Conservation (phyloP, 2,797 vertebrate species). For the Anguilla pacifica region DNA sequence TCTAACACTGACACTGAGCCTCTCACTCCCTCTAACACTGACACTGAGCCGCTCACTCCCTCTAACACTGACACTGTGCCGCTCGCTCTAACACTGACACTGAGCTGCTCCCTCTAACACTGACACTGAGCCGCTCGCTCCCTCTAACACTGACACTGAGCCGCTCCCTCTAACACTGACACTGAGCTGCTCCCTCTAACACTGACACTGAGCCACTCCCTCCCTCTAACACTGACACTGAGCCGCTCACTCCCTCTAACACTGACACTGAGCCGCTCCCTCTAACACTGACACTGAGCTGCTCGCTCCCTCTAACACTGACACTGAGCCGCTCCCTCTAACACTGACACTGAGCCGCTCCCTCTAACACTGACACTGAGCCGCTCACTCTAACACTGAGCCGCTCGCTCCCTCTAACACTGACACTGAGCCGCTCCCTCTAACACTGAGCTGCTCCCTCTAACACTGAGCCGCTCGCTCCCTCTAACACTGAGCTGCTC, state of each 20-base stretch:
- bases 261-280: conserved; percentile 37
- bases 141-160: background rate
- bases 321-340: background rate
- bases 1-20: background rate
- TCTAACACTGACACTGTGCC: conserved; percentile 38
- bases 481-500: conserved; percentile 25
- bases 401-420: too few species aligned
- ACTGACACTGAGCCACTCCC: background rate
- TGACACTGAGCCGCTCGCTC: background rate
- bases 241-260: too few species aligned
- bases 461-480: background rate
- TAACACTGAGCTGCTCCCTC: too few species aligned
- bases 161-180: background rate
- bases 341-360: background rate
- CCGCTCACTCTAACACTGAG: too few species aligned
- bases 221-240: background rate
- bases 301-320: background rate
- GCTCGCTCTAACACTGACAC: background rate
- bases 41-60: background rate
- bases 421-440: background rate
- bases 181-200: background rate
- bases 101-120: background rate
- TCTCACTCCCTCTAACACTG: background rate
- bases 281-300: background rate
- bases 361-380: background rate